phyloP scores from a whole-genome alignment of 1,140 invertebrate species.

The Cryptotermes secundus region DNA sequence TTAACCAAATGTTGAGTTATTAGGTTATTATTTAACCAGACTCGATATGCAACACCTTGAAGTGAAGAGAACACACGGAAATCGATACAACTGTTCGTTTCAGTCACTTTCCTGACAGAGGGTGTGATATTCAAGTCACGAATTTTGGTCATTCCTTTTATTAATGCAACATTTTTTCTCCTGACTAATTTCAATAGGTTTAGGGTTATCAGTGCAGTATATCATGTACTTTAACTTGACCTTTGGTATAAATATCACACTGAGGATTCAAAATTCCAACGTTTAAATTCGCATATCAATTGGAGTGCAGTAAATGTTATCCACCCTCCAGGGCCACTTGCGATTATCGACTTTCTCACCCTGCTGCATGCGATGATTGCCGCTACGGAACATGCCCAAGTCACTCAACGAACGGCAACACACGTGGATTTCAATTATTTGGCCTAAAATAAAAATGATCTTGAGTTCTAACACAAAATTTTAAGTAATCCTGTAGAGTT shows the following conservation, averaged over 20 bases:
- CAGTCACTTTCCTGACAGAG: slow-evolving; percentile 9
- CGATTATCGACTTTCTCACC: slow-evolving; percentile 24
- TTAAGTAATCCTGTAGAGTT: too few relatives aligned
- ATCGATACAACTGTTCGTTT: not conserved
- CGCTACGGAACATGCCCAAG: not conserved
- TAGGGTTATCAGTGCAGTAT: not conserved
- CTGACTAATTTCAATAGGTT: not conserved
- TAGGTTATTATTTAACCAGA: not conserved
- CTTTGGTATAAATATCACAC: not conserved
- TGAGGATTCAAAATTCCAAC: not conserved
- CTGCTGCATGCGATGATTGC: not conserved
- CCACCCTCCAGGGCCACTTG: not conserved
- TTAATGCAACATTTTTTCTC: not conserved
- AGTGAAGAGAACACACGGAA: not conserved
- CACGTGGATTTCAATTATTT: slow-evolving; percentile 15
- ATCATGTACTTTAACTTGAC: not conserved
- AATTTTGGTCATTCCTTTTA: not conserved
- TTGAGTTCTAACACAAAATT: not conserved
- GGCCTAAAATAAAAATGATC: not conserved
- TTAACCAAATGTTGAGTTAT: not conserved
- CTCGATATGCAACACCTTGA: not conserved
- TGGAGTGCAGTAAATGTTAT: too few relatives aligned
- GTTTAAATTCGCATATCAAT: too few relatives aligned
- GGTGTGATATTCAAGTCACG: slow-evolving; percentile 5
- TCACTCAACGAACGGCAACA: not conserved